Base-by-base conservation (phyloP, 2,113 vertebrate genomes). In the Colius striatus region DNA sequence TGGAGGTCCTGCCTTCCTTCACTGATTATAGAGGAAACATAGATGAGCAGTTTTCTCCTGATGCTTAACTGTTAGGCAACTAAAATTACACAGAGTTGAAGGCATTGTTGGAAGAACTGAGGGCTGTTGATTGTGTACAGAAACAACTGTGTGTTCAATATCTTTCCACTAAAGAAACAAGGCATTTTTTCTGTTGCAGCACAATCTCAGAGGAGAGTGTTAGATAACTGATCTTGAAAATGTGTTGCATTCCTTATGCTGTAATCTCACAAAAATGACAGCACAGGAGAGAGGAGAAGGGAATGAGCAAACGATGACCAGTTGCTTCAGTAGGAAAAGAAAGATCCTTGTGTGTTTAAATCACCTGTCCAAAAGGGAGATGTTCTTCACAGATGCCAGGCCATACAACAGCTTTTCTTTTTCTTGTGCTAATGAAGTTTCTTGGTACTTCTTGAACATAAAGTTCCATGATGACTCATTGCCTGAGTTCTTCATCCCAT, bases 331-430 rank as follows among this genome's bases (percentile, higher is more conserved):
- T 25, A 50, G 25, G 10, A 21, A 65, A 72, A 74, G n/a, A 83
- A 67, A 67, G 58, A 79, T 36, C 41, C 72, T 5, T 30, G 3
- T 32, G 16, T 58, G 27, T 81, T 89, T 84, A 88, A 77, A 78
- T 88, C 38, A 99, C 99, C 97, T 98, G 97, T 97, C 87, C 80
- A 99, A 97, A 73, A 99, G 98, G 9, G 76, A 26, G 67, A 99
- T 72, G 10, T 98, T 94, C 48, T 98, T 96, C 93, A 98, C 98
- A 7, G 99, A 99, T 41, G 99, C 99, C 92, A 99, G 96, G 43
- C 99, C 99, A 30, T 99, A 99, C 21, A 99, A 98, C 58, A 99
- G 97, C 91, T 99, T 99, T 97, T 99, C 99, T 95, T 99, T 99
- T 95, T 99, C 99, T 96, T 99, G 99, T 11, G 99, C 99, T 94